Conservation (phyloP, 2,113 vertebrate species). For the Chaetodon trifascialis region DNA sequence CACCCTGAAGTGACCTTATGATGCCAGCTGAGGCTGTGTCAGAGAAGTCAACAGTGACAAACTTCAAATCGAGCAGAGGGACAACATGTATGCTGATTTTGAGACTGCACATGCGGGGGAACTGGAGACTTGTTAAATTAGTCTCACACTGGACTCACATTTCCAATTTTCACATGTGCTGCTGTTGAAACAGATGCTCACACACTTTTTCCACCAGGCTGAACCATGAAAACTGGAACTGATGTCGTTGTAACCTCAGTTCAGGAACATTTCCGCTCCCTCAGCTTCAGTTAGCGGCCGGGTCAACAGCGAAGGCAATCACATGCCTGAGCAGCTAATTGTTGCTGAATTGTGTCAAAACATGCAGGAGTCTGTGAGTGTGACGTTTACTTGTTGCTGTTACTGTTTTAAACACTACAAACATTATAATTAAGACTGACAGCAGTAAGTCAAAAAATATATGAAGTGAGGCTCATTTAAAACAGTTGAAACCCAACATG, state of each 20-base stretch:
- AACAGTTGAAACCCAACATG: too few relatives aligned
- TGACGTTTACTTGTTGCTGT: neutral
- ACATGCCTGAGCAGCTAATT: slow-evolving; percentile 10
- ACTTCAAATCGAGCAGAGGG: neutral
- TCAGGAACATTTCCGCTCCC: slow-evolving; percentile 9
- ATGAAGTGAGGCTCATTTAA: neutral
- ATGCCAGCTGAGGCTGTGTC: slow-evolving; percentile 21
- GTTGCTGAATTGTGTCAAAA: slow-evolving; percentile 10
- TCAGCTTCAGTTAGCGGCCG: neutral
- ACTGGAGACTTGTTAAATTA: neutral
- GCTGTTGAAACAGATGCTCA: slow-evolving; percentile 13
- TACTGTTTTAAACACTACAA: neutral
- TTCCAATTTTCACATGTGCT: neutral
- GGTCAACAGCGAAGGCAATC: neutral
- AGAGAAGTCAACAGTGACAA: neutral
- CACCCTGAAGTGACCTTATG: slow-evolving; percentile 38
- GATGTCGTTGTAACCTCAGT: neutral
- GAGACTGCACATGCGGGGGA: neutral
- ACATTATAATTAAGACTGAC: neutral
- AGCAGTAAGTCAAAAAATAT: neutral
- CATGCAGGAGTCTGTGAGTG: neutral
- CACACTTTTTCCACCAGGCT: neutral
- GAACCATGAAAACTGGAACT: slow-evolving; percentile 20
- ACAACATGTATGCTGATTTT: neutral
- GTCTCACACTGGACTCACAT: neutral